Percentiles rank a stretch among this genome's conserved stretches.
Evolutionary conservation across 1,140 invertebrate genomes (phyloP).

Genomic region (Camponotus pennsylvanicus): DNA sequence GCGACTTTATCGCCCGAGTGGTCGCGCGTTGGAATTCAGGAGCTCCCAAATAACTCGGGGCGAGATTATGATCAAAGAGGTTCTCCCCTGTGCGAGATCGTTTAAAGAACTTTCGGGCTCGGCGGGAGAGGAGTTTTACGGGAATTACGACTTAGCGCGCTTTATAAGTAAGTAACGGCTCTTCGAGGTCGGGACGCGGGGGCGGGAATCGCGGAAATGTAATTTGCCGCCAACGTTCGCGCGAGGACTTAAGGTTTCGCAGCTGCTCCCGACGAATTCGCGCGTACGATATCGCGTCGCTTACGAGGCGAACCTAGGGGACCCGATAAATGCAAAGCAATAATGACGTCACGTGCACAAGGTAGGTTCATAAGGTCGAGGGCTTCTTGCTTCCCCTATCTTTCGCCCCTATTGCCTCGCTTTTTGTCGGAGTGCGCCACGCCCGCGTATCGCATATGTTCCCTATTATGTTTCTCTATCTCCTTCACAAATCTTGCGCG

Average conservation of each 20-base stretch:
- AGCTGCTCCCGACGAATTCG: slow-evolving; percentile 46
- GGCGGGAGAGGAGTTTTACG: slow-evolving; percentile 34
- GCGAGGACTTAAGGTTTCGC: background rate
- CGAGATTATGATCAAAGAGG: slow-evolving; percentile 59
- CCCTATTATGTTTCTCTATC: slow-evolving; percentile 21
- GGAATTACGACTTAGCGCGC: slow-evolving; percentile 55
- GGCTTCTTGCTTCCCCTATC: slow-evolving; percentile 67
- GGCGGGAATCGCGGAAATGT: slow-evolving; percentile 44
- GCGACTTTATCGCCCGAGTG: slow-evolving; percentile 48
- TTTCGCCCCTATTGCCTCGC: slow-evolving; percentile 61
- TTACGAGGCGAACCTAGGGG: background rate
- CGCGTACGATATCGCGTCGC: slow-evolving; percentile 12
- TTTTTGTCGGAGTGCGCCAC: slow-evolving; percentile 63
- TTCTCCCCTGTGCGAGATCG: background rate
- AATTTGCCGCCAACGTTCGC: slow-evolving; percentile 48
- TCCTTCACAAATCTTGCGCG: slow-evolving; percentile 8
- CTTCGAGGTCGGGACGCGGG: slow-evolving; percentile 3
- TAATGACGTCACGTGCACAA: slow-evolving; percentile 60
- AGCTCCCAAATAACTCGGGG: slow-evolving; percentile 46
- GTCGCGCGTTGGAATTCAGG: slow-evolving; percentile 37
- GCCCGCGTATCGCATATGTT: slow-evolving; percentile 51
- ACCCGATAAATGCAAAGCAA: slow-evolving; percentile 65
- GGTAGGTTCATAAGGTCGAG: slow-evolving; percentile 36
- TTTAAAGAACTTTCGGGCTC: slow-evolving; percentile 54
- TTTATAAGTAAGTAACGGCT: slow-evolving; percentile 50